A percentile compares a stretch with the other conserved stretches of the same genome.
These are phyloP conservation scores for Copidosoma aretas DNA, from an alignment of 2,888 invertebrate species.

Conservation along the genomic window DNA sequence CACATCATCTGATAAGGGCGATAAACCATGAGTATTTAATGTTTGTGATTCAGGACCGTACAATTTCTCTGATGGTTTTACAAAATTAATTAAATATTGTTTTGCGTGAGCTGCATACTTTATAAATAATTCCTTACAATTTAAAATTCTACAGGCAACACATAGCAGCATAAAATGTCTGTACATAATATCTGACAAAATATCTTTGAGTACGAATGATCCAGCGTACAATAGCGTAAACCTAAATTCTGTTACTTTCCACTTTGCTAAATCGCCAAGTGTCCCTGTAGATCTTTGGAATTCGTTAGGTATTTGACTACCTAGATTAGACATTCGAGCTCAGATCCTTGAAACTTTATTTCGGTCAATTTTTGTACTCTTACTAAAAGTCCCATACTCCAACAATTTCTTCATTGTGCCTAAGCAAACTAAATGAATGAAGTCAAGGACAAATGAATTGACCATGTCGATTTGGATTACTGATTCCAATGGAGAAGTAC, in stretches of 20 bases:
- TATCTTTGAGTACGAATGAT: background rate
- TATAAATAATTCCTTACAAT: background rate
- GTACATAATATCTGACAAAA: background rate
- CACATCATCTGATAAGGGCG: background rate
- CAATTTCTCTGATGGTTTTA: too few relatives aligned
- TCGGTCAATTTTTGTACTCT: background rate
- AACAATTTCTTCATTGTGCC: conserved; percentile 36
- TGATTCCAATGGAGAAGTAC: conserved; percentile 22
- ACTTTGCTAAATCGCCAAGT: background rate
- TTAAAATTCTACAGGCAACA: conserved; percentile 3
- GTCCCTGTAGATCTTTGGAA: conserved; percentile 1
- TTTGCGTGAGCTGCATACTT: background rate
- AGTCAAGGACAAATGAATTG: conserved; percentile 33
- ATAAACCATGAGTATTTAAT: background rate
- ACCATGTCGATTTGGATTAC: conserved; percentile 38
- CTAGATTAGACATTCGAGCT: background rate
- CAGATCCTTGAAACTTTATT: background rate
- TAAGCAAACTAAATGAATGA: conserved; percentile 38
- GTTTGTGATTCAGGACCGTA: background rate
- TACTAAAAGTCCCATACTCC: background rate
- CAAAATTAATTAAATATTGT: background rate
- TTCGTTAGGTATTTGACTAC: background rate
- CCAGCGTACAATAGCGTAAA: background rate
- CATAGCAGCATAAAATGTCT: background rate
- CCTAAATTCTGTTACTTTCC: background rate